Evolutionary conservation across 1,140 invertebrate genomes (phyloP).

Genomic region (Olivierus martensii): DNA sequence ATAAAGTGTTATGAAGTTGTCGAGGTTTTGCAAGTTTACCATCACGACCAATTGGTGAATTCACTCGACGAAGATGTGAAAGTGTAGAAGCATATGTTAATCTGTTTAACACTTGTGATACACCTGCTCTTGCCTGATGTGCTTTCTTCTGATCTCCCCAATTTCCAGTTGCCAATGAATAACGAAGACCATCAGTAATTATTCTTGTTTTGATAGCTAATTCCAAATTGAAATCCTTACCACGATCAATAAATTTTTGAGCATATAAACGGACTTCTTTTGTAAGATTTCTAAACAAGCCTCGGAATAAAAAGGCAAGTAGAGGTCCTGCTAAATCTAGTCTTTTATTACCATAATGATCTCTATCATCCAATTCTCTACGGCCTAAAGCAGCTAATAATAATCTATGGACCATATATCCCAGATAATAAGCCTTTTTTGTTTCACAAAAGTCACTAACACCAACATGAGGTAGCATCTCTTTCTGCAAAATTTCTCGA

Average conservation of each 20-base stretch:
- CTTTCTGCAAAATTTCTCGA: constrained; percentile 95
- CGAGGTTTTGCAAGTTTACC: constrained; percentile 96
- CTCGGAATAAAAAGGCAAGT: constrained; percentile 45
- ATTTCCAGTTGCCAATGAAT: constrained; percentile 96
- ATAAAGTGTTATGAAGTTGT: constrained; percentile 94
- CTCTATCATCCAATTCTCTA: constrained; percentile 91
- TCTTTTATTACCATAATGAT: constrained; percentile 99
- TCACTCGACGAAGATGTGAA: constrained; percentile 90
- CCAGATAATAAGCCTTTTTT: constrained; percentile 95
- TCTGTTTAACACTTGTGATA: constrained; percentile 86
- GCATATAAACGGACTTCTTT: constrained; percentile 96
- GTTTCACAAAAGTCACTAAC: constrained; percentile 99
- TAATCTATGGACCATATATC: constrained; percentile 96
- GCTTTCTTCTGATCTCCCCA: constrained; percentile 99
- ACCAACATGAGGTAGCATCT: constrained; percentile 98
- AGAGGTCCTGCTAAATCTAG: constrained; percentile 93
- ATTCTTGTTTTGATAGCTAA: constrained; percentile 94
- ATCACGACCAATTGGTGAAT: constrained; percentile 96
- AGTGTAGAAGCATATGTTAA: constrained; percentile 95
- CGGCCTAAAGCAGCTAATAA: constrained; percentile 85
- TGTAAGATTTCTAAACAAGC: constrained; percentile 76
- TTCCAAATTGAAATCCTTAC: constrained; percentile 96
- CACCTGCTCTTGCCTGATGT: constrained; percentile 88
- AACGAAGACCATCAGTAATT: constrained; percentile 94
- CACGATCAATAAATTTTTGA: constrained; percentile 96